These are phyloP conservation scores for Caenorhabditis macrosperma DNA, from an alignment of 2,888 invertebrate species.

Conservation along the genomic window DNA sequence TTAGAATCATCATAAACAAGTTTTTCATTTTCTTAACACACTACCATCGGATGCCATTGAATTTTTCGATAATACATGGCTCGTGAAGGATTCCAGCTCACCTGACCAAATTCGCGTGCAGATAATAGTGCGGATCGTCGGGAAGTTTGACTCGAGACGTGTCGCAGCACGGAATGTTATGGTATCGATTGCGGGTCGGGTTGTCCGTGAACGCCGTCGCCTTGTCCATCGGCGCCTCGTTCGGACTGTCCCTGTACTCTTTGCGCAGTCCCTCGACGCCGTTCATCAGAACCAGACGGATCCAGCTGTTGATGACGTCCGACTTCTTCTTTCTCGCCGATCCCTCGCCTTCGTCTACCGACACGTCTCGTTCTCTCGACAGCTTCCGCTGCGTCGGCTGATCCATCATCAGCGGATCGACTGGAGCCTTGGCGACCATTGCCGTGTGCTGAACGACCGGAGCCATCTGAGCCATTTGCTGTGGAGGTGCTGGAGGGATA, in stretches of 20 bases:
- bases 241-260: slow-evolving; percentile 24
- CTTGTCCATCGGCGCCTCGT: slow-evolving; percentile 25
- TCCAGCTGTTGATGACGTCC: slow-evolving; percentile 23
- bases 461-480: neutral
- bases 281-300: slow-evolving; percentile 2
- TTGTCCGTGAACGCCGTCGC: slow-evolving; percentile 30
- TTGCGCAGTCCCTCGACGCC: slow-evolving; percentile 25
- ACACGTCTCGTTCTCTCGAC: slow-evolving; percentile 13
- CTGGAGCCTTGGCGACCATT: neutral
- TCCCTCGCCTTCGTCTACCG: slow-evolving; percentile 4
- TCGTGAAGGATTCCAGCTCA: too few species aligned
- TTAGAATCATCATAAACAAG: too few species aligned
- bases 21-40: too few species aligned
- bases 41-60: too few species aligned
- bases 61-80: too few species aligned
- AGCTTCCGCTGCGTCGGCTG: neutral
- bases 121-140: slow-evolving; percentile 54
- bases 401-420: neutral
- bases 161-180: slow-evolving; percentile 59
- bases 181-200: slow-evolving; percentile 38
- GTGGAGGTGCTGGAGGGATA: neutral
- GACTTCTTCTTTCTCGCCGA: slow-evolving; percentile 19
- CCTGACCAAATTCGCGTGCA: slow-evolving; percentile 65
- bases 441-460: neutral
- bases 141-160: slow-evolving; percentile 49